Percentiles rank a stretch among this genome's conserved stretches.
Conservation (phyloP, 2,888 invertebrate species). For the Spisula solida region DNA sequence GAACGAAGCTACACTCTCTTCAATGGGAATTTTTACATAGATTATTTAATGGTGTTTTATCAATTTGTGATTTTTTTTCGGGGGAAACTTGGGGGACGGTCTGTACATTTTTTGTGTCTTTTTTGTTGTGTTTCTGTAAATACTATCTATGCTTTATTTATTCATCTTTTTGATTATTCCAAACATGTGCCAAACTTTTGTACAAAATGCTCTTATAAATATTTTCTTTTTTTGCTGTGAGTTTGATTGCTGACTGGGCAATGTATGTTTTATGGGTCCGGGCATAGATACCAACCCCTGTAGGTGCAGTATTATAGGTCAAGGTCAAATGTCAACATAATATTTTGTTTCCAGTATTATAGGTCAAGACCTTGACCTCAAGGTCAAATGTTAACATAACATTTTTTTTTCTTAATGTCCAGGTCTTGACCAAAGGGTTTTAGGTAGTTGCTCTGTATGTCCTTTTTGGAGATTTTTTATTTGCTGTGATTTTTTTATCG, state of each 20-base stretch:
- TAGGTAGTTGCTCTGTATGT: background rate
- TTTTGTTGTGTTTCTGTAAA: constrained; percentile 19
- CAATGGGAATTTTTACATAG: background rate
- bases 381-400: background rate
- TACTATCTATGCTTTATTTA: constrained; percentile 25
- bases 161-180: constrained; percentile 42
- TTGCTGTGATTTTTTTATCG: constrained; percentile 9
- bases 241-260: background rate
- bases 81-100: no score
- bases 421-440: background rate
- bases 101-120: background rate
- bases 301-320: background rate
- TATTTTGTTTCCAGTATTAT: background rate
- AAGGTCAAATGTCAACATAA: background rate
- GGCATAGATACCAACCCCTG: background rate
- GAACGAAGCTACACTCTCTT: background rate
- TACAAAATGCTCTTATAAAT: constrained; percentile 27
- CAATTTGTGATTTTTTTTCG: background rate
- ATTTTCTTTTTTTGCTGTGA: constrained; percentile 26
- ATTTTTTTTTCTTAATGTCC: background rate
- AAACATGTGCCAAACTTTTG: constrained; percentile 44
- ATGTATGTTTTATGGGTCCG: background rate
- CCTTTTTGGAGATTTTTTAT: background rate
- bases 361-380: constrained; percentile 4
- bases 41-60: background rate